Base-by-base conservation (phyloP, 1,140 invertebrate genomes). In the Nymphalis io region DNA sequence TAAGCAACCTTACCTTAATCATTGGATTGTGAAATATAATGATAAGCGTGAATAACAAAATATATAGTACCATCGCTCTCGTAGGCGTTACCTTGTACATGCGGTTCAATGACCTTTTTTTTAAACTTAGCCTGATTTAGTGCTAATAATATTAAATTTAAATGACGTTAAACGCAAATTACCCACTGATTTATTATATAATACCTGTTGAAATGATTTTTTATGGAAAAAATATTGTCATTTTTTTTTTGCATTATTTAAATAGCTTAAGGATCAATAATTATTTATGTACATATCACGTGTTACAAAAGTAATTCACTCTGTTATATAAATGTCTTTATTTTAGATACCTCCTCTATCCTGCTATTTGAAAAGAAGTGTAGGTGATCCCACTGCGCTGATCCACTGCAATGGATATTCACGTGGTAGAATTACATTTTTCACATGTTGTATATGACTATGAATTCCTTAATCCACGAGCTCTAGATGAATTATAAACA, bases 1-100 rank as follows among this genome's bases (percentile, higher is more conserved):
- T 46, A 46, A 42, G 13, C n/a, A 16, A 46, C 15, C n/a, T 12
- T n/a, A n/a, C n/a, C 2, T 46, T 46, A n/a, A 46, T 2, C 42
- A n/a, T 13, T 42, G 40, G 40, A 12, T 46, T 46, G 15, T 46
- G 42, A 46, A 46, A 46, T 46, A n/a, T 46, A 46, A 46, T 46
- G 42, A n/a, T 15, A 46, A 15, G 42, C 42, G 42, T 46, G 42
- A 46, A 15, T 46, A n/a, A 46, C 42, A 46, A 46, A 18, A n/a
- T 15, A n/a, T n/a, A n/a, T 42, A 42, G 40, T 33, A 33, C 40
- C 40, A 42, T 42, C 40, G 40, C 40, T n/a, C 8, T n/a, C 11
- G 15, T 42, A 42, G 8, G 16, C 16, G 44, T 48, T 18, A n/a
- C 44, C 44, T 48, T 48, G 44, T n/a, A 42, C 12, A n/a, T 11